Evolutionary conservation across 2,113 vertebrate species (phyloP).

Genomic region (Mormoops blainvillei): DNA sequence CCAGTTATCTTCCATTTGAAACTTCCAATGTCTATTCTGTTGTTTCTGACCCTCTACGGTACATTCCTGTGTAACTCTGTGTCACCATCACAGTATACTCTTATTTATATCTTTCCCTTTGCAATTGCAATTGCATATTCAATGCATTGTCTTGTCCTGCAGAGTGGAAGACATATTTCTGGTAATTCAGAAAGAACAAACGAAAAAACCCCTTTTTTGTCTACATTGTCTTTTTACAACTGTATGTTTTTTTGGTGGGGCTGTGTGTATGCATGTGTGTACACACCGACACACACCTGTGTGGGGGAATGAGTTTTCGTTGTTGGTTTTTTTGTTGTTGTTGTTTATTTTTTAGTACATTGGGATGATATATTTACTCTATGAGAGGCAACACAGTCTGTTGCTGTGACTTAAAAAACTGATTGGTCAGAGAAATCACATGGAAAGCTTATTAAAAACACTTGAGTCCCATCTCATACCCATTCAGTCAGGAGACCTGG

Average conservation of each 20-base stretch:
- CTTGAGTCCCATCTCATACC: not conserved
- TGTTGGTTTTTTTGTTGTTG: not conserved
- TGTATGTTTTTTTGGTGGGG: not conserved
- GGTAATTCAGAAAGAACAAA: not conserved
- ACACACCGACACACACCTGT: too few species aligned
- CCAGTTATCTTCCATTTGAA: not conserved
- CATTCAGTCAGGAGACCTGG: not conserved
- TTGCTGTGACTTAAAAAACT: not conserved
- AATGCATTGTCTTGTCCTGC: not conserved
- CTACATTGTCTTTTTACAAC: not conserved
- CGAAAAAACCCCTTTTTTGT: too few species aligned
- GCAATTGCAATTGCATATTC: not conserved
- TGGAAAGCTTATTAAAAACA: slow-evolving; percentile 1
- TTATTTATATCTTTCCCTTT: not conserved
- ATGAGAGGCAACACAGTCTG: not conserved
- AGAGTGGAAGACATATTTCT: not conserved
- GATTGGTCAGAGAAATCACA: not conserved
- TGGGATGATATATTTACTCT: not conserved
- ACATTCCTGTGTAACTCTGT: not conserved
- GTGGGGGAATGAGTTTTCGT: too few species aligned
- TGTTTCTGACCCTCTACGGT: not conserved
- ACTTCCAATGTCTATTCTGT: not conserved
- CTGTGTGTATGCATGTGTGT: not conserved
- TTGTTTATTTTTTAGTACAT: not conserved
- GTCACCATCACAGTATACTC: not conserved